phyloP scores from a whole-genome alignment of 2,888 invertebrate genomes.

The Chaitophorus viminalis region DNA sequence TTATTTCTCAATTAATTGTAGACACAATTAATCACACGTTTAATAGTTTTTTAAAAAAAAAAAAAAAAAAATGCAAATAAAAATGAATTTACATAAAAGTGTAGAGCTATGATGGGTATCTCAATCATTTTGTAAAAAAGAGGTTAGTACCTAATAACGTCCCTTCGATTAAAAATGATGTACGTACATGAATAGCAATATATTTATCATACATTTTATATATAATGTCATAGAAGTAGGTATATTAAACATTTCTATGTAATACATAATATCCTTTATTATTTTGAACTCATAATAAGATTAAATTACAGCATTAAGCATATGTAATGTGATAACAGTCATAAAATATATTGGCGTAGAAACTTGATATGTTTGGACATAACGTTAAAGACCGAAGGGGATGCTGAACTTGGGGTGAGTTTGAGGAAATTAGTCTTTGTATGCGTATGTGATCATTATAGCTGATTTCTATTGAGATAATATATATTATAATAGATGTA shows the following conservation, averaged over 20 bases:
- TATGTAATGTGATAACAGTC: conserved; percentile 46
- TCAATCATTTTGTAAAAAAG: no score
- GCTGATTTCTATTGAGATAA: conserved; percentile 19
- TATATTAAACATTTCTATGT: not conserved
- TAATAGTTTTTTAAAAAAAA: no score
- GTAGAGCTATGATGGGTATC: no score
- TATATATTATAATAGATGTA: conserved; percentile 54
- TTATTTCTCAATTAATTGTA: no score
- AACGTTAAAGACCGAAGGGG: conserved; percentile 69
- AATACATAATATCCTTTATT: not conserved
- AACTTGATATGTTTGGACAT: conserved; percentile 84
- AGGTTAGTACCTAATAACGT: no score
- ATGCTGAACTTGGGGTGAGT: conserved; percentile 64
- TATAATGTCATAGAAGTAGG: no score
- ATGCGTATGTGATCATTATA: conserved; percentile 10
- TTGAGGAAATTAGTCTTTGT: conserved; percentile 41
- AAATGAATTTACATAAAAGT: no score
- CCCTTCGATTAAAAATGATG: no score
- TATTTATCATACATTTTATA: no score
- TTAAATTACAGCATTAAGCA: conserved; percentile 46
- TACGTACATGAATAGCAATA: no score
- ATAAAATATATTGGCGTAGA: conserved; percentile 69
- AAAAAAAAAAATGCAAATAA: no score
- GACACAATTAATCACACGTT: no score
- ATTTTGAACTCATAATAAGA: conserved; percentile 43